These are phyloP conservation scores for Rhinogobio ventralis DNA, from an alignment of 2,797 vertebrate genomes.

Conservation along the genomic window DNA sequence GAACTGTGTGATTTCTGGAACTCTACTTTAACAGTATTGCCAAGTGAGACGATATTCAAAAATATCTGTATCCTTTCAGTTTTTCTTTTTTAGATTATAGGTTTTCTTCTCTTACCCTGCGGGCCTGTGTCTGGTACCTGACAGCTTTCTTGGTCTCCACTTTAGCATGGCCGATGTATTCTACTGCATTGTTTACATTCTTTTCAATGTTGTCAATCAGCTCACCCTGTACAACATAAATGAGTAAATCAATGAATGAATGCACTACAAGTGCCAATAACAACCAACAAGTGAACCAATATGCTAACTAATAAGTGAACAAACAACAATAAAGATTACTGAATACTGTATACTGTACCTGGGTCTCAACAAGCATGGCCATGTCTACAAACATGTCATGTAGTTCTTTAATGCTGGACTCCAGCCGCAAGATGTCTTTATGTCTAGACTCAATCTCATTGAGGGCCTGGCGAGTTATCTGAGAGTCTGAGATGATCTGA, in stretches of 20 bases:
- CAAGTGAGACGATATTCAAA: too few species aligned
- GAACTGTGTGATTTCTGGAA: too few species aligned
- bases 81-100: not conserved
- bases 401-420: conserved; percentile 91
- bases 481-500: conserved; percentile 94
- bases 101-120: conserved; percentile 82
- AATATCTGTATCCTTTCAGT: too few species aligned
- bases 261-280: not conserved
- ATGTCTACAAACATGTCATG: conserved; percentile 95
- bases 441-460: conserved; percentile 95
- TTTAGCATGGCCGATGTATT: conserved; percentile 90
- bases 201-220: conserved; percentile 98
- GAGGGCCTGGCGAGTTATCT: conserved; percentile 91
- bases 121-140: conserved; percentile 90
- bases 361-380: conserved; percentile 94
- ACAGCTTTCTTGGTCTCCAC: conserved; percentile 94
- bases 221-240: conserved; percentile 82
- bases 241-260: not conserved
- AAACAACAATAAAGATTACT: not conserved
- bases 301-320: not conserved
- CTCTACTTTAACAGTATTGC: too few species aligned
- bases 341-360: conserved; percentile 79
- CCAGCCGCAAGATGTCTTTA: conserved; percentile 93
- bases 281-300: not conserved
- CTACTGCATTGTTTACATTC: conserved; percentile 87